Evolutionary conservation across 2,888 invertebrate genomes (phyloP), one percentile per base, ranked within the genome.

Genomic region (Dasysyrphus tricinctus): DNA sequence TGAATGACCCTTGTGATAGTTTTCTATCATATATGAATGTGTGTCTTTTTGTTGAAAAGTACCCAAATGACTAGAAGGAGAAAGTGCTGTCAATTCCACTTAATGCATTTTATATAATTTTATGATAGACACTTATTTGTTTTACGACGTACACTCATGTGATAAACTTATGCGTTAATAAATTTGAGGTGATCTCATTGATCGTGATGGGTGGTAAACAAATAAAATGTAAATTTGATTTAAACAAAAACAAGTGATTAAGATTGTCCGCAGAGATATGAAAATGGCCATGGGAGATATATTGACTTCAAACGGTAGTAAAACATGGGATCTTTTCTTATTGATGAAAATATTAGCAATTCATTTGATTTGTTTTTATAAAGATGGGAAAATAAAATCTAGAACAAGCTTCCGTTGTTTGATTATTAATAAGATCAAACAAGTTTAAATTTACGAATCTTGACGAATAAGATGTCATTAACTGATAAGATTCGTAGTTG

Each of bases 31-130:
- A 14, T 5, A 5, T 14, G 3, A 16, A 14, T 34, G 34, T 65
- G 47, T 67, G 8, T 61, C 14, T 61, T 24, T 24, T 24, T 39
- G 19, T 32, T 24, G 8, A 39, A n/a, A 19, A 19, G 34, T 47
- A 47, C n/a, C 6, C 39, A 59, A 59, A 69, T 69, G 76, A 49
- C 57, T 59, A 59, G 67, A 63, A 54, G 72, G 78, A 72, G 78
- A 79, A 79, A 79, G 78, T 70, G 63, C 44, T 72, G 70, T 32
- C 70, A 24, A 44, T 16, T 70, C 51, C 51, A 70, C 39, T 70
- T 70, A 70, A 51, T 70, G 65, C 67, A 61, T 69, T 72, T 78
- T 78, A 72, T 79, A 65, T 79, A 79, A 79, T 78, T 72, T 54
- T 70, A 67, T 76, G 39, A n/a, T n/a, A n/a, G 37, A 49, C 34